Conservation (phyloP, 2,113 vertebrate genomes). For the Myotis lucifugus region DNA sequence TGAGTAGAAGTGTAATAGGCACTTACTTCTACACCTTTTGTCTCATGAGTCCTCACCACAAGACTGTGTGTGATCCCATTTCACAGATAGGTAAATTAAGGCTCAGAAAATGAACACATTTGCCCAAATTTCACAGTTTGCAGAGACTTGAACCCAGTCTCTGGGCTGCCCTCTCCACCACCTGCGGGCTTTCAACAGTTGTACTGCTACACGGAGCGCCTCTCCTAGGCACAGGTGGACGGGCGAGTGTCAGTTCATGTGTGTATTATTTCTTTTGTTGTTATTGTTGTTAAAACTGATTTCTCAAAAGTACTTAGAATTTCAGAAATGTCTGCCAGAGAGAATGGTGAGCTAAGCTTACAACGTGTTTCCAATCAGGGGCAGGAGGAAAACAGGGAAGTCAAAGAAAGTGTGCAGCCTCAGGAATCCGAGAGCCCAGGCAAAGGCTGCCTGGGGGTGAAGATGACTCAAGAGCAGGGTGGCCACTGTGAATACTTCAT, state of each 20-base stretch:
- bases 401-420: not conserved
- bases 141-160: not conserved
- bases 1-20: not conserved
- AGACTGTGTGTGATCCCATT: slow-evolving; percentile 19
- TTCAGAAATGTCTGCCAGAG: slow-evolving; percentile 27
- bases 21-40: not conserved
- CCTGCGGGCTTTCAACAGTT: not conserved
- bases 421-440: not conserved
- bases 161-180: not conserved
- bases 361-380: not conserved
- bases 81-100: slow-evolving; percentile 37
- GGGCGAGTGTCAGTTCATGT: not conserved
- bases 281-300: not conserved
- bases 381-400: not conserved
- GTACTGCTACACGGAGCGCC: not conserved
- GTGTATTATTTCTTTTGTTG: not conserved
- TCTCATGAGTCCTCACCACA: not conserved
- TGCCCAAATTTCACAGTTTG: not conserved
- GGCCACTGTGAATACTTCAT: not conserved
- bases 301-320: not conserved
- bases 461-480: not conserved
- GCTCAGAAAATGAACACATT: not conserved
- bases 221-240: not conserved
- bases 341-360: not conserved
- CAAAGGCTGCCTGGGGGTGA: not conserved